These are phyloP conservation scores for Lamprologus speciosus DNA, from an alignment of 2,113 vertebrate species.

Conservation along the genomic window DNA sequence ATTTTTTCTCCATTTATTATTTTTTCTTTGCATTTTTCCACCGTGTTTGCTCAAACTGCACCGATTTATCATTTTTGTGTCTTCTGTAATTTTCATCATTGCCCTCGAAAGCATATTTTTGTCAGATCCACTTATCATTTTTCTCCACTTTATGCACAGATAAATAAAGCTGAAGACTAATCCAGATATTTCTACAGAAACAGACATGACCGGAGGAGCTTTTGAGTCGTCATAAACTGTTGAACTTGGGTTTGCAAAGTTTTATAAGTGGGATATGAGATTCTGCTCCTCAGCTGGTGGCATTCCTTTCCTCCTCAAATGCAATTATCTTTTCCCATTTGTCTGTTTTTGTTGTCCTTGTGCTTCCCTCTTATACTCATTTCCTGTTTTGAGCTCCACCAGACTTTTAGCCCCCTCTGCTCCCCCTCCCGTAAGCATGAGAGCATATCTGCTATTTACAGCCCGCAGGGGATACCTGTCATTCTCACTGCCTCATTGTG, in stretches of 20 bases:
- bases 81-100: not conserved
- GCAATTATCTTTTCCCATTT: slow-evolving; percentile 62
- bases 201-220: not conserved
- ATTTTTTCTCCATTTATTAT: not conserved
- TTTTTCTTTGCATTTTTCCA: not conserved
- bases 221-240: not conserved
- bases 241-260: not conserved
- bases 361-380: slow-evolving; percentile 47
- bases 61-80: not conserved
- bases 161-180: not conserved
- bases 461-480: slow-evolving; percentile 67
- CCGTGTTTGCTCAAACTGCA: not conserved
- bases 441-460: slow-evolving; percentile 64
- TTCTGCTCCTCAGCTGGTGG: slow-evolving; percentile 28
- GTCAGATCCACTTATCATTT: not conserved
- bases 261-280: slow-evolving; percentile 12
- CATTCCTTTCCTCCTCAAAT: slow-evolving; percentile 33
- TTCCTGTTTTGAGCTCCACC: slow-evolving; percentile 67
- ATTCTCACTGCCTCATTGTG: slow-evolving; percentile 53
- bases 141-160: not conserved
- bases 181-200: not conserved
- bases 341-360: slow-evolving; percentile 57
- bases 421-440: slow-evolving; percentile 14
- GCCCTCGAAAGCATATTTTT: not conserved
- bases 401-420: slow-evolving; percentile 23